These are phyloP conservation scores for Coleophora deauratella DNA, from an alignment of 2,888 invertebrate species.

Conservation along the genomic window DNA sequence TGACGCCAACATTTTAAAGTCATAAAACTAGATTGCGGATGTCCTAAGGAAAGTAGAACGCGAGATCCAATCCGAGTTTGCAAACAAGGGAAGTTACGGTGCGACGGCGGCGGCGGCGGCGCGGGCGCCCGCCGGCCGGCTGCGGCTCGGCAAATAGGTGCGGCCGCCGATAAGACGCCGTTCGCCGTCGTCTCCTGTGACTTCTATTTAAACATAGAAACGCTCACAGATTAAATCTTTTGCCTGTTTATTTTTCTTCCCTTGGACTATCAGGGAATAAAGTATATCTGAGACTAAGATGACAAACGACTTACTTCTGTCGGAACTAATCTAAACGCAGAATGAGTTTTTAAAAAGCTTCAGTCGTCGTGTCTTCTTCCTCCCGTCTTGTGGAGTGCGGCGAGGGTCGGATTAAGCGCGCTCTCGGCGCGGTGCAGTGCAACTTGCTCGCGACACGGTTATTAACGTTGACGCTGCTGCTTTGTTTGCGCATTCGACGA, in stretches of 20 bases:
- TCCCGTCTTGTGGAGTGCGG: slow-evolving; percentile 30
- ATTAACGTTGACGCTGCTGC: slow-evolving; percentile 49
- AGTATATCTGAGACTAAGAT: slow-evolving; percentile 45
- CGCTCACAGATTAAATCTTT: slow-evolving; percentile 65
- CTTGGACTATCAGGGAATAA: slow-evolving; percentile 41
- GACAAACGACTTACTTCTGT: slow-evolving; percentile 57
- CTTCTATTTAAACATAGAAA: slow-evolving; percentile 68
- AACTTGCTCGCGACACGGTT: slow-evolving; percentile 39
- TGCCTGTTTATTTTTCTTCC: slow-evolving; percentile 59
- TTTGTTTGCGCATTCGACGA: slow-evolving; percentile 61
- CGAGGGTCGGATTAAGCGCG: slow-evolving; percentile 51
- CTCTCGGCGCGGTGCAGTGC: slow-evolving; percentile 43
- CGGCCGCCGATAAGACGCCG: slow-evolving; percentile 62
- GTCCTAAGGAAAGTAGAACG: slow-evolving; percentile 65
- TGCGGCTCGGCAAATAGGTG: slow-evolving; percentile 54
- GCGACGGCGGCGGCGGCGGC: slow-evolving; percentile 15
- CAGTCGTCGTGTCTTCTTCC: slow-evolving; percentile 32
- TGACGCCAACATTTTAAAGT: slow-evolving; percentile 55
- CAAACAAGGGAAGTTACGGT: slow-evolving; percentile 70
- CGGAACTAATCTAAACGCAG: slow-evolving; percentile 50
- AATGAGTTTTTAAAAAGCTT: slow-evolving; percentile 51
- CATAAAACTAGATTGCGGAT: slow-evolving; percentile 69
- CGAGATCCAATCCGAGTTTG: slow-evolving; percentile 71
- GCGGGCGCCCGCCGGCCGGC: slow-evolving; percentile 30
- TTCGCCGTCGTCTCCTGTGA: slow-evolving; percentile 43